Conservation (phyloP, 2,888 invertebrate genomes). For the Esperia sulphurella region DNA sequence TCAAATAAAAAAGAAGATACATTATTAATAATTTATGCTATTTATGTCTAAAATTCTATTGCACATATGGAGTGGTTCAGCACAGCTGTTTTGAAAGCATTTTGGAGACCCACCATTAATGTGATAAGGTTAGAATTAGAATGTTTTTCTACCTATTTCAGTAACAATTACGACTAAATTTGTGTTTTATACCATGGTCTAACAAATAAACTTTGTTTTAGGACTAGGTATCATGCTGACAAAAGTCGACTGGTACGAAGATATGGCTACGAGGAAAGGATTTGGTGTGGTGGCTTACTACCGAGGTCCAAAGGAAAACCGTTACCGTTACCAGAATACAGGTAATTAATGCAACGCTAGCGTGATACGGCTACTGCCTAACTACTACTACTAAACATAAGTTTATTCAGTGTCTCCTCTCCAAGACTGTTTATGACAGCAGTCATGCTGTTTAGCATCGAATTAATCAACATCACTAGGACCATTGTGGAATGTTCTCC, state of each 20-base stretch:
- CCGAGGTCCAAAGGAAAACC: constrained; percentile 81
- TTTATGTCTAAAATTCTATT: too few relatives aligned
- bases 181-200: neutral
- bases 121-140: constrained; percentile 52
- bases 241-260: constrained; percentile 82
- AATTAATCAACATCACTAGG: too few relatives aligned
- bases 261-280: constrained; percentile 84
- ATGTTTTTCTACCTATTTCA: neutral
- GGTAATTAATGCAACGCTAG: constrained; percentile 34
- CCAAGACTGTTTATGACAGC: too few relatives aligned
- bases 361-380: too few relatives aligned
- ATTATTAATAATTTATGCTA: too few relatives aligned
- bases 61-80: constrained; percentile 55
- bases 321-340: constrained; percentile 84
- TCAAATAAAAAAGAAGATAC: too few relatives aligned
- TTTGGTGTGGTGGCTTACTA: constrained; percentile 83
- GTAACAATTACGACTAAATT: too few relatives aligned
- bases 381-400: too few relatives aligned
- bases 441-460: too few relatives aligned
- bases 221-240: constrained; percentile 81
- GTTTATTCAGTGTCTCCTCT: too few relatives aligned
- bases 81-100: constrained; percentile 45
- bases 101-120: constrained; percentile 61
- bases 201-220: constrained; percentile 23
- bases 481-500: too few relatives aligned